Evolutionary conservation across 2,888 invertebrate genomes (phyloP).

Genomic region (Lasioglossum marginatum): DNA sequence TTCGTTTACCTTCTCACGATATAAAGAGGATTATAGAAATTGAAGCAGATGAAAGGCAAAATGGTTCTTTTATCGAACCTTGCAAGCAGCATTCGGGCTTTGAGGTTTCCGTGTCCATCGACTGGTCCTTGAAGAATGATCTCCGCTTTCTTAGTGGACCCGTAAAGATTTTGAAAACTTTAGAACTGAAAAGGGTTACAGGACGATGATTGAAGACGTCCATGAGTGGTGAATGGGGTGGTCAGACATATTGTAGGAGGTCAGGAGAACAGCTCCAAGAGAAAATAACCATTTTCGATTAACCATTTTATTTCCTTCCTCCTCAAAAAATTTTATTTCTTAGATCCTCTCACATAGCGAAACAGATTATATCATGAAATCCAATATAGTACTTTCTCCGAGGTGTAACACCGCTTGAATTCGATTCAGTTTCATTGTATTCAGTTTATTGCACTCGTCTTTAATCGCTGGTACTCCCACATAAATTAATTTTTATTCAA

Average conservation of each 20-base stretch:
- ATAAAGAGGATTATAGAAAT: neutral
- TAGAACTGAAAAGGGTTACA: constrained; percentile 6
- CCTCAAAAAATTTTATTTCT: neutral
- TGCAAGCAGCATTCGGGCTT: neutral
- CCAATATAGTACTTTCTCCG: neutral
- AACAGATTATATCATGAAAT: neutral
- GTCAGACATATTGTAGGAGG: constrained; percentile 10
- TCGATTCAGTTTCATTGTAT: neutral
- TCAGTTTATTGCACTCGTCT: neutral
- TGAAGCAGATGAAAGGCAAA: neutral
- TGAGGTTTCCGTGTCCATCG: neutral
- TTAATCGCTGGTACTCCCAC: neutral
- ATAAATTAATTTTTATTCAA: too few species aligned
- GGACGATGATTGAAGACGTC: constrained; percentile 6
- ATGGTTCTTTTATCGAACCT: neutral
- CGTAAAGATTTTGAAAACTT: constrained; percentile 1
- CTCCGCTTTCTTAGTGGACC: neutral
- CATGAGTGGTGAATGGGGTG: neutral
- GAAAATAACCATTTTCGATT: neutral
- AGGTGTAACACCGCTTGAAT: neutral
- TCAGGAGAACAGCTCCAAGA: neutral
- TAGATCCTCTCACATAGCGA: neutral
- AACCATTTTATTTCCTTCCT: neutral
- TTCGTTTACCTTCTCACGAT: neutral
- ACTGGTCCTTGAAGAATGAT: neutral